phyloP scores from a whole-genome alignment of 2,888 invertebrate species.

The Cenopis cana region DNA sequence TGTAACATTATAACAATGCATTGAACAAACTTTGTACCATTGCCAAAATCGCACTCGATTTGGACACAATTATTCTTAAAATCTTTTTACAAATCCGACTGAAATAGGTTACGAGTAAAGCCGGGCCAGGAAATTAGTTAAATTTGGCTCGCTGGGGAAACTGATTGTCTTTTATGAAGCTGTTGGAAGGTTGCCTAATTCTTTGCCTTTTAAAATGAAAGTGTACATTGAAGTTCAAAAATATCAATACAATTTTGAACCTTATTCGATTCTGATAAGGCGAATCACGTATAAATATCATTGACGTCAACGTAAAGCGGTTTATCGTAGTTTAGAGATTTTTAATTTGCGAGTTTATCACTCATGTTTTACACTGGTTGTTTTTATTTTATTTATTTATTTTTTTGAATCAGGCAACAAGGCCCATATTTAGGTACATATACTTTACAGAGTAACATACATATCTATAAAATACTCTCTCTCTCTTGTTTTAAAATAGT shows the following conservation, averaged over 20 bases:
- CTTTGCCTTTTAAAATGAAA: constrained; percentile 50
- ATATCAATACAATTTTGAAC: too few relatives aligned
- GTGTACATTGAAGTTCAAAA: neutral
- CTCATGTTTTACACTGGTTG: neutral
- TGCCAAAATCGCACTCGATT: constrained; percentile 20
- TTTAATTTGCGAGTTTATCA: constrained; percentile 16
- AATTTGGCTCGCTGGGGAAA: constrained; percentile 29
- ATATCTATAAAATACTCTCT: too few relatives aligned
- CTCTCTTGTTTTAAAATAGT: too few relatives aligned
- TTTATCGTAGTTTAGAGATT: constrained; percentile 4
- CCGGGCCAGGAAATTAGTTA: constrained; percentile 32
- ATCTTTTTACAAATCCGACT: constrained; percentile 22
- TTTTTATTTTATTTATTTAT: too few relatives aligned
- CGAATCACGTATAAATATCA: too few relatives aligned
- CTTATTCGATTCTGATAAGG: too few relatives aligned
- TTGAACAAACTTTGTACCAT: neutral
- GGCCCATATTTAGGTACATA: too few relatives aligned
- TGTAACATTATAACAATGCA: neutral
- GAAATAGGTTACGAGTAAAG: constrained; percentile 21
- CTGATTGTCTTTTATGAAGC: constrained; percentile 41
- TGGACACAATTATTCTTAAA: constrained; percentile 19
- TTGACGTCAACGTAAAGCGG: neutral
- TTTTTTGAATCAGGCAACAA: too few relatives aligned
- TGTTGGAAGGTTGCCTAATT: constrained; percentile 60
- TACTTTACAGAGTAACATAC: too few relatives aligned